Conservation (phyloP, 2,888 invertebrate genomes). For the Acleris holmiana region DNA sequence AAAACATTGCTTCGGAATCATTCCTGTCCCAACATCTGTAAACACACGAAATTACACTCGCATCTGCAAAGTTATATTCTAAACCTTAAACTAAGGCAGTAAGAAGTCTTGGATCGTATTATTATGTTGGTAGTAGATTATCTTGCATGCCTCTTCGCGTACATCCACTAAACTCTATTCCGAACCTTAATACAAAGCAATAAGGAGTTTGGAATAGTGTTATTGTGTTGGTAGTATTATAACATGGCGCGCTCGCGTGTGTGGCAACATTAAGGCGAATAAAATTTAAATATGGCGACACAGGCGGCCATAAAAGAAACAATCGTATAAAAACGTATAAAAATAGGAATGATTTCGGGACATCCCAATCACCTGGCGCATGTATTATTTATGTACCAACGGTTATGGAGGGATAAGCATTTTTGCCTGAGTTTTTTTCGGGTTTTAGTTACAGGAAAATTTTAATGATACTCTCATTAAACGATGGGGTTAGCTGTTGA, state of each 20-base stretch:
- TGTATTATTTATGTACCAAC: conserved; percentile 7
- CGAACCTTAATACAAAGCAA: conserved; percentile 45
- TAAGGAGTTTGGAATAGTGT: neutral
- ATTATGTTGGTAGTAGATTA: conserved; percentile 46
- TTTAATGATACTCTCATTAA: no score
- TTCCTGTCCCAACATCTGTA: conserved; percentile 36
- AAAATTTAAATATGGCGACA: conserved; percentile 84
- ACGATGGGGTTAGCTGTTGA: no score
- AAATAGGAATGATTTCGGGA: conserved; percentile 34
- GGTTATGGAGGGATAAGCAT: neutral
- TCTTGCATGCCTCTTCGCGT: conserved; percentile 17
- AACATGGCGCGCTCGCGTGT: conserved; percentile 79
- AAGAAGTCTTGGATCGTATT: conserved; percentile 40
- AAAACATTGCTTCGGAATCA: conserved; percentile 78
- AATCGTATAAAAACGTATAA: conserved; percentile 39
- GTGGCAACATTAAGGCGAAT: conserved; percentile 82
- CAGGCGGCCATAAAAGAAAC: conserved; percentile 71
- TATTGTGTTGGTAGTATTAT: conserved; percentile 57
- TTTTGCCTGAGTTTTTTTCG: neutral
- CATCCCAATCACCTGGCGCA: conserved; percentile 36
- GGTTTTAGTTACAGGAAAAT: neutral
- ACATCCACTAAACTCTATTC: conserved; percentile 32
- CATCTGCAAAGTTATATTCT: conserved; percentile 34
- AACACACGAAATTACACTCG: conserved; percentile 27
- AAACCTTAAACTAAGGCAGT: conserved; percentile 46